These are phyloP conservation scores for Sibirionetta formosa DNA, from an alignment of 2,797 vertebrate species.

Conservation along the genomic window DNA sequence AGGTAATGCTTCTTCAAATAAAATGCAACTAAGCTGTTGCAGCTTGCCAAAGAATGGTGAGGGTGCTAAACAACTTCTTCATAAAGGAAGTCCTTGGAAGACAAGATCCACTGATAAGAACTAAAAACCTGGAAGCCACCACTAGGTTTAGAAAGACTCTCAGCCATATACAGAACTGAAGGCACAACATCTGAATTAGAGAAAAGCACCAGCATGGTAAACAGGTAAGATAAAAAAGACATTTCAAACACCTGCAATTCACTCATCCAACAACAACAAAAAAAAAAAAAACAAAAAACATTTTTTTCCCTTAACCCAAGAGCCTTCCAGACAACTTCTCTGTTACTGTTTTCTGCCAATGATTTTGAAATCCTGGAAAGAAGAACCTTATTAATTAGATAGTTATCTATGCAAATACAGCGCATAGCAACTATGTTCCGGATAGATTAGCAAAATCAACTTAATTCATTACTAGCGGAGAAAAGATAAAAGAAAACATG, in stretches of 20 bases:
- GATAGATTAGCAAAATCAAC: not conserved
- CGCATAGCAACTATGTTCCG: not conserved
- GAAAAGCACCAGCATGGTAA: not conserved
- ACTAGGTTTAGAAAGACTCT: not conserved
- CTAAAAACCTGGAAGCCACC: not conserved
- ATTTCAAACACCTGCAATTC: not conserved
- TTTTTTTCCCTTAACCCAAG: not conserved
- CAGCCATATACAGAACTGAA: not conserved
- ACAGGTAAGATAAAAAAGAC: not conserved
- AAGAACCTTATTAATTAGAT: not conserved
- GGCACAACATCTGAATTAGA: not conserved
- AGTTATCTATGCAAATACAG: not conserved
- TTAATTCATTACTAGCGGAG: not conserved
- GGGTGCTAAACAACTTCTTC: not conserved
- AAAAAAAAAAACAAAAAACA: not conserved
- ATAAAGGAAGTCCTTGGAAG: not conserved
- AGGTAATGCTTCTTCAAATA: not conserved
- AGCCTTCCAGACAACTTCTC: not conserved
- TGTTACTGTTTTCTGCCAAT: not conserved
- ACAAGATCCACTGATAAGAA: not conserved
- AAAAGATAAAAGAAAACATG: not conserved
- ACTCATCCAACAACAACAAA: not conserved
- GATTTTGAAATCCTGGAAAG: not conserved
- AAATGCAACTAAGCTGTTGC: not conserved
- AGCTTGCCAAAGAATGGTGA: not conserved